Evolutionary conservation across 2,113 vertebrate genomes (phyloP).

Genomic region (Dolichotis patagonum): DNA sequence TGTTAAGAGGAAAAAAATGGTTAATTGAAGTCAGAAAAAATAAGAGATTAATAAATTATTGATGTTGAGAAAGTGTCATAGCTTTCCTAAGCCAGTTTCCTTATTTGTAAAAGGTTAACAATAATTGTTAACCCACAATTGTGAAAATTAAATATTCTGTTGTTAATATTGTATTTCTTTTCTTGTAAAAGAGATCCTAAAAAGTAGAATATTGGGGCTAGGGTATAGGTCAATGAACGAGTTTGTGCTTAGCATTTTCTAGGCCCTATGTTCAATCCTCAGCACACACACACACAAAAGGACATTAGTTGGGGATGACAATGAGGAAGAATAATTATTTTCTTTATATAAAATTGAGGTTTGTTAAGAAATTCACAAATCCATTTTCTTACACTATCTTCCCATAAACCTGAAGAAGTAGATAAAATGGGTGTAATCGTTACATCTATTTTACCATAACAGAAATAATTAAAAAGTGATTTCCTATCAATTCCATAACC

Average conservation of each 20-base stretch:
- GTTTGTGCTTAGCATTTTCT: not conserved
- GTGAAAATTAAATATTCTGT: not conserved
- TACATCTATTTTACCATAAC: not conserved
- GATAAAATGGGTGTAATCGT: conserved; percentile 20
- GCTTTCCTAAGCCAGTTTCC: not conserved
- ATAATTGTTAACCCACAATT: conserved; percentile 38
- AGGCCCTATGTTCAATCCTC: not conserved
- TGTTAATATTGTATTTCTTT: not conserved
- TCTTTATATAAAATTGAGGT: not conserved
- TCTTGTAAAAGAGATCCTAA: not conserved
- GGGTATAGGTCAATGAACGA: not conserved
- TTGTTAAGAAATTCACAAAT: not conserved
- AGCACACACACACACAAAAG: not conserved
- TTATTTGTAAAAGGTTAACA: conserved; percentile 10
- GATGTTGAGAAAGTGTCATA: not conserved
- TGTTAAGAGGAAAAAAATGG: not conserved
- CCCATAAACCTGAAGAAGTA: not conserved
- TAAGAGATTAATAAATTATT: not conserved
- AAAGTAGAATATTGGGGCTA: not conserved
- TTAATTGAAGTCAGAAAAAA: not conserved
- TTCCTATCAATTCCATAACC: not conserved
- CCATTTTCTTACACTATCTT: not conserved
- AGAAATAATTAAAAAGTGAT: not conserved
- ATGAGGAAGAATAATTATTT: not conserved
- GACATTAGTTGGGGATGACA: not conserved